Evolutionary conservation across 2,113 vertebrate species (phyloP).

Genomic region (Potamarius usumacintae): DNA sequence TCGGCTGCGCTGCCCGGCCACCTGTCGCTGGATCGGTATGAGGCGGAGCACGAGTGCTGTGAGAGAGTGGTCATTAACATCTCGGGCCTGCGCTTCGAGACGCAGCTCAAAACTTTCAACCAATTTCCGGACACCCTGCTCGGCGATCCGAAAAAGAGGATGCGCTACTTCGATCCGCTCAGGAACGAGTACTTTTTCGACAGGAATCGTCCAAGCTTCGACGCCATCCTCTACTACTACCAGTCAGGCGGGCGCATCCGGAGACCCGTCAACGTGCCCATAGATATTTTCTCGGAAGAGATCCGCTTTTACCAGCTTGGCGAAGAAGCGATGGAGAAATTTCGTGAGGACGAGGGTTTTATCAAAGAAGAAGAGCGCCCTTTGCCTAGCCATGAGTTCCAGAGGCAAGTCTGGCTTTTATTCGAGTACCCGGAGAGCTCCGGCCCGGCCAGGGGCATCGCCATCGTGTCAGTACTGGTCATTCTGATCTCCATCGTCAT

Average conservation of each 20-base stretch:
- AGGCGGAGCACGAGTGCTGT: constrained; percentile 82
- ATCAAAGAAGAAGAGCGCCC: constrained; percentile 95
- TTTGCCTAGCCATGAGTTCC: constrained; percentile 87
- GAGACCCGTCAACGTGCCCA: constrained; percentile 94
- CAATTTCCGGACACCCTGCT: constrained; percentile 95
- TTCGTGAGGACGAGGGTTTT: constrained; percentile 97
- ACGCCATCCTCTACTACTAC: constrained; percentile 98
- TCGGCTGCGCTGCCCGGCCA: constrained; percentile 70
- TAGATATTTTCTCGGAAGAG: constrained; percentile 98
- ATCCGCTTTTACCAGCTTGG: constrained; percentile 97
- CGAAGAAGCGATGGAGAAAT: constrained; percentile 97
- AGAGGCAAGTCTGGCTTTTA: constrained; percentile 96
- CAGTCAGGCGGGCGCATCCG: constrained; percentile 95
- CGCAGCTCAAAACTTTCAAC: constrained; percentile 92
- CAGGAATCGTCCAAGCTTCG: constrained; percentile 95
- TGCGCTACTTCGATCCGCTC: constrained; percentile 97
- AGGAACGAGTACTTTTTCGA: constrained; percentile 98
- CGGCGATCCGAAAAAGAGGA: constrained; percentile 92
- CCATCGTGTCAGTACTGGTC: constrained; percentile 94
- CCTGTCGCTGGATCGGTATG: constrained; percentile 70
- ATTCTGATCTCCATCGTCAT: constrained; percentile 98
- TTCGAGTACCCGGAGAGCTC: constrained; percentile 98
- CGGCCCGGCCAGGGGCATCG: constrained; percentile 90
- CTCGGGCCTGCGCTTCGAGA: constrained; percentile 94
- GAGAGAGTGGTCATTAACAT: constrained; percentile 97